Evolutionary conservation across 1,140 invertebrate genomes (phyloP), one percentile per base, ranked within the genome.

Genomic region (Agrilus planipennis): DNA sequence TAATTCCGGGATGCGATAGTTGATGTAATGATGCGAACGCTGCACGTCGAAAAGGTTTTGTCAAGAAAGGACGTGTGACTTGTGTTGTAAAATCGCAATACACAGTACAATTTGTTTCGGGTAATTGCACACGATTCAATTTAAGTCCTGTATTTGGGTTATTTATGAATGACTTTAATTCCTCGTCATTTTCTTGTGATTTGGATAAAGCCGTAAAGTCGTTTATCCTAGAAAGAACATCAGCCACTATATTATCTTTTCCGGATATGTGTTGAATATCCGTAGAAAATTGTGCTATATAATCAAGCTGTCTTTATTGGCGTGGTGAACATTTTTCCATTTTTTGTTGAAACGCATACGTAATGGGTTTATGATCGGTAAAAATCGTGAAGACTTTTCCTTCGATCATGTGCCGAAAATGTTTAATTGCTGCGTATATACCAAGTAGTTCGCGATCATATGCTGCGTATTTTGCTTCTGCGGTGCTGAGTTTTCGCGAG

Each of bases 391-490:
- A 46, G 14, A 44, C 5, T 19, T 46, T 29, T 3, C 47, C 55
- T 45, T 63, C 58, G 0, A 63, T 6, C 37, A 56, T 47, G 25
- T 55, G 44, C 20, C 39, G 22, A 37, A 63, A 62, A 43, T 52
- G 45, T 35, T 51, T 50, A 3, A 63, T 42, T 2, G 52, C 39
- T 10, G 11, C n/a, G 42, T 55, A 62, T 6, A 57, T 51, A 2
- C 57, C 59, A 0, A 60, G 34, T 0, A 70, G 49, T 50, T 69
- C 61, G 3, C 62, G 36, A 45, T 68, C 55, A 37, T 63, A 65
- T 1, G 57, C 47, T 16, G 29, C 44, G 23, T 60, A 59, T 27
- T 54, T 55, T 5, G 11, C 34, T 35, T 63, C 39, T 3, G 58
- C 16, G 10, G 42, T n/a, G 4, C 31, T 47, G 5, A 66, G 39